Evolutionary conservation across 2,113 vertebrate species (phyloP).

Genomic region (Sula dactylatra): DNA sequence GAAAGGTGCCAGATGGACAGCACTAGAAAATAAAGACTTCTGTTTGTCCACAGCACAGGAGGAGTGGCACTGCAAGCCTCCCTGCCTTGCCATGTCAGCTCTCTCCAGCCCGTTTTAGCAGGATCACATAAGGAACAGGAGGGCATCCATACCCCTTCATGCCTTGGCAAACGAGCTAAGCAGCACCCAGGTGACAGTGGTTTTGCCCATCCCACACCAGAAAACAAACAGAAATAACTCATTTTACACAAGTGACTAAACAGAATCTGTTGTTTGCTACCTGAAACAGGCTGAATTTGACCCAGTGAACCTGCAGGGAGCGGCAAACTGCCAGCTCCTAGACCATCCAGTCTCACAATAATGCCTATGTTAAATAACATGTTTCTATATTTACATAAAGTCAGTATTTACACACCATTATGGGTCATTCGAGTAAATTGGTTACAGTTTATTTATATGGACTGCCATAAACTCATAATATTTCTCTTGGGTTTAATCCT

Average conservation of each 20-base stretch:
- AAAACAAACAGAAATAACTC: constrained; percentile 32
- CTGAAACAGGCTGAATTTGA: not conserved
- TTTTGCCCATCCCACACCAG: not conserved
- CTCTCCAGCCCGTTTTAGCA: constrained; percentile 14
- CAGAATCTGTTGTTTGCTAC: constrained; percentile 8
- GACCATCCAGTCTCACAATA: constrained; percentile 32
- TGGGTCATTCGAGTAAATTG: constrained; percentile 59
- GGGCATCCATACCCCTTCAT: not conserved
- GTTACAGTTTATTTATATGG: constrained; percentile 79
- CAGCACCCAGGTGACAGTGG: not conserved
- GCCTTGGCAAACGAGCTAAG: not conserved
- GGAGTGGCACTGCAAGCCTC: not conserved
- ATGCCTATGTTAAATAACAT: constrained; percentile 62
- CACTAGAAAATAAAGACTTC: constrained; percentile 27
- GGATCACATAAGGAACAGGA: not conserved
- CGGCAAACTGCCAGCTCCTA: not conserved
- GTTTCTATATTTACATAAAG: constrained; percentile 71
- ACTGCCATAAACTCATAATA: constrained; percentile 75
- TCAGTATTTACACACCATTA: constrained; percentile 78
- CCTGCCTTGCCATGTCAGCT: not conserved
- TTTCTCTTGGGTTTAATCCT: constrained; percentile 71
- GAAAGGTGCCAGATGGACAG: constrained; percentile 55
- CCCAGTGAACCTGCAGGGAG: constrained; percentile 3
- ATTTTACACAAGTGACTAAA: constrained; percentile 8
- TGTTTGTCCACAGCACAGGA: constrained; percentile 15